Evolutionary conservation across 2,113 vertebrate species (phyloP).

Genomic region (Progne subis): DNA sequence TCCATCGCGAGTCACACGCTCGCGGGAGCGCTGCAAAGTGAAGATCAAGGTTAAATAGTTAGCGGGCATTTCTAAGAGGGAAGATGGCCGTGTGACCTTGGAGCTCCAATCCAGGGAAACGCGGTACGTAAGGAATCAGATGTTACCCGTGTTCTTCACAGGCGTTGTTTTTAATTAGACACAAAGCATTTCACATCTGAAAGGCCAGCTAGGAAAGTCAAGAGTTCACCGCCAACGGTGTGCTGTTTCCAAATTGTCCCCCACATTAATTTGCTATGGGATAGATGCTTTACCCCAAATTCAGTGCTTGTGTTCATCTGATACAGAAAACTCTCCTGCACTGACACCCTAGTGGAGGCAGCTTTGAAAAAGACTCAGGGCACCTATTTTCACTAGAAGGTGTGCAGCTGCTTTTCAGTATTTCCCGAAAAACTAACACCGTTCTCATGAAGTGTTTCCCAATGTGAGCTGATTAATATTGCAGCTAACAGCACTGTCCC

Average conservation of each 20-base stretch:
- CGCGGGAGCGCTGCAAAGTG: background rate
- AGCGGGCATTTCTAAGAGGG: background rate
- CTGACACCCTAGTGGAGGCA: background rate
- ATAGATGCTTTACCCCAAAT: background rate
- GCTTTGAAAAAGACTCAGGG: background rate
- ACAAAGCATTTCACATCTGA: background rate
- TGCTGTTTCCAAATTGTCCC: background rate
- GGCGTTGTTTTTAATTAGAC: background rate
- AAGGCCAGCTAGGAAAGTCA: background rate
- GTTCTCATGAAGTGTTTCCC: background rate
- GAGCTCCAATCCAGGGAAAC: background rate
- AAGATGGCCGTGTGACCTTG: background rate
- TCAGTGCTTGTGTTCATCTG: background rate
- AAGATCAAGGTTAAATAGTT: constrained; percentile 54
- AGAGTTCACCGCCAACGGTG: background rate
- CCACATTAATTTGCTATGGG: background rate
- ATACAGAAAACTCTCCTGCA: background rate
- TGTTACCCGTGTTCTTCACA: background rate
- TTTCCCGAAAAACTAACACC: background rate
- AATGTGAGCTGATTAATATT: background rate
- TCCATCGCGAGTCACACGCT: constrained; percentile 8
- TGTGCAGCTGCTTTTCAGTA: background rate
- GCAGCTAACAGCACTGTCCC: background rate
- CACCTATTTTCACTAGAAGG: background rate
- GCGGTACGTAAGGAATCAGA: background rate